Percentiles rank a stretch among this genome's conserved stretches.
phyloP scores from a whole-genome alignment of 2,888 invertebrate species.

The Limnephilus lunatus region DNA sequence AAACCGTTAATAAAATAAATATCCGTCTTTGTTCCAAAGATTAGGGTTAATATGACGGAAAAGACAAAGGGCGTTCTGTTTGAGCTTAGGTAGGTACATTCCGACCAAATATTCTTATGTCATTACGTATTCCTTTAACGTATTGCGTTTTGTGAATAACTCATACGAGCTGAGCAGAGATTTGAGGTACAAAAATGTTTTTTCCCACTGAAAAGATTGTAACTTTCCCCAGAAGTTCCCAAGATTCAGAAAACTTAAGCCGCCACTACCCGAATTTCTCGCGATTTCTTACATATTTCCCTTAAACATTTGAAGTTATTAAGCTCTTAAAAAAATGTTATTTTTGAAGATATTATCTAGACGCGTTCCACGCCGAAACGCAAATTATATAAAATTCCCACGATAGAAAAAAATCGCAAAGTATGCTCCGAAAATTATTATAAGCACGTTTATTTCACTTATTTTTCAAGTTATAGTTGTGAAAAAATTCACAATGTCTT shows the following conservation, averaged over 20 bases:
- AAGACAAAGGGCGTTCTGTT: slow-evolving; percentile 20
- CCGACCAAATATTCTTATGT: slow-evolving; percentile 3
- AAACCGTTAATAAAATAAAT: slow-evolving; percentile 22
- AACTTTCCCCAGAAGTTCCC: background rate
- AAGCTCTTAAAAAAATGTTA: too few species aligned
- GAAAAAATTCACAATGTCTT: too few species aligned
- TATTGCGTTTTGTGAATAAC: slow-evolving; percentile 41
- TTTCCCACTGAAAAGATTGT: background rate
- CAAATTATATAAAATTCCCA: too few species aligned
- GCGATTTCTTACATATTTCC: too few species aligned
- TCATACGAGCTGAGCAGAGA: slow-evolving; percentile 9
- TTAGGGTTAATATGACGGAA: slow-evolving; percentile 5
- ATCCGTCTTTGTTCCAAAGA: slow-evolving; percentile 6
- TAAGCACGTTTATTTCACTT: too few species aligned
- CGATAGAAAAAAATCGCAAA: too few species aligned
- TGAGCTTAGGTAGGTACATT: background rate
- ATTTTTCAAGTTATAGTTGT: too few species aligned
- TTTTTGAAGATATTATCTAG: too few species aligned
- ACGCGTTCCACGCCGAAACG: too few species aligned
- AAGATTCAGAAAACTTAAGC: background rate
- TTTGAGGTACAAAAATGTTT: background rate
- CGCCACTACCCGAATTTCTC: too few species aligned
- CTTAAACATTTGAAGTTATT: too few species aligned
- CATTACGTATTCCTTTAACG: slow-evolving; percentile 44
- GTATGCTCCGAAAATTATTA: too few species aligned